These are phyloP conservation scores for Mnemiopsis leidyi DNA, from an alignment of 37 sponge, comb jelly and placozoan species.

Conservation along the genomic window DNA sequence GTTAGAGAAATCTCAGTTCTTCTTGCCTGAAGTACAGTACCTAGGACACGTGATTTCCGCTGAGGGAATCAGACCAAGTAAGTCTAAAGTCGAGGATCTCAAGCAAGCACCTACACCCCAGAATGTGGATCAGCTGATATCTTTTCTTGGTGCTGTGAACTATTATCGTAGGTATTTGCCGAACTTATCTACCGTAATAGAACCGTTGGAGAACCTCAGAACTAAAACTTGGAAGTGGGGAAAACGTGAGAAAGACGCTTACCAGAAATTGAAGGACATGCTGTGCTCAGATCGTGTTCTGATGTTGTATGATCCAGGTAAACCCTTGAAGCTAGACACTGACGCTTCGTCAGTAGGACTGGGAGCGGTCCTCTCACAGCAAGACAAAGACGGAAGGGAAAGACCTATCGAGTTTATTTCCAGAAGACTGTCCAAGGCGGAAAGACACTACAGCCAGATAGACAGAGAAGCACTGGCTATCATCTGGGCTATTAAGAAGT, in stretches of 20 bases:
- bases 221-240: neutral
- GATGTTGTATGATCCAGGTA: neutral
- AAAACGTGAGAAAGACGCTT: neutral
- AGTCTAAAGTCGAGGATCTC: neutral
- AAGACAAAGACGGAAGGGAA: neutral
- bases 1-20: conserved; percentile 66
- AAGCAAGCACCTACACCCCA: neutral
- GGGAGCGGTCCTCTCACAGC: neutral
- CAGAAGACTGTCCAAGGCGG: neutral
- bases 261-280: neutral
- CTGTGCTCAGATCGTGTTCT: neutral
- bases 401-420: conserved; percentile 13
- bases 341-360: conserved; percentile 26
- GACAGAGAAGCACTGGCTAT: conserved; percentile 68
- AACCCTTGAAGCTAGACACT: neutral
- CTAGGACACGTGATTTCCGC: neutral
- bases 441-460: conserved; percentile 16
- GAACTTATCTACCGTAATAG: conserved; percentile 8
- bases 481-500: neutral
- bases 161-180: conserved; percentile 40
- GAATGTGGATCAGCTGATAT: neutral
- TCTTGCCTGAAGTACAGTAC: neutral
- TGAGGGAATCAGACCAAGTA: neutral
- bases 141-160: conserved; percentile 24
- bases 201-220: neutral